Evolutionary conservation across 1,140 invertebrate genomes (phyloP), one percentile per base, ranked within the genome.

Genomic region (Gonatopus flavifemur): DNA sequence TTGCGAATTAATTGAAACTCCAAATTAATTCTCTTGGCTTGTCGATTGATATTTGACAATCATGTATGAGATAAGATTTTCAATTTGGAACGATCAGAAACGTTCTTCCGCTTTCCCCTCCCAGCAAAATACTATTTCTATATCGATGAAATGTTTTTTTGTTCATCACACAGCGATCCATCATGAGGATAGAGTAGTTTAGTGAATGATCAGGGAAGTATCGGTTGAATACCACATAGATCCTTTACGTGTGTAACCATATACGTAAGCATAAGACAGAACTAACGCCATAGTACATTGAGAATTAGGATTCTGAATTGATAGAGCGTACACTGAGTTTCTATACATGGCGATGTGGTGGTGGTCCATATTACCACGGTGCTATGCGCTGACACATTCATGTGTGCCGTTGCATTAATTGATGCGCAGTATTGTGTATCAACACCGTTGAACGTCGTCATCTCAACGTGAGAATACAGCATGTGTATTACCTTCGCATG

Each of bases 361-460:
- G 59, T 52, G 20, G 57, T 57, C 59, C 52, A 49, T 64, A 71
- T 72, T 70, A 74, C 55, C 49, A 51, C 57, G 49, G 40, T 52
- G 64, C 67, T 74, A 74, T 73, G 70, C 68, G 65, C 60, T 55
- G 57, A 56, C 72, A 70, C 67, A 72, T 72, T 70, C 69, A 67
- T 66, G 65, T 69, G 67, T 70, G 69, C 61, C 60, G 65, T 56
- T 68, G 69, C 65, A 75, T 73, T 75, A 73, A 74, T 75, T 73
- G 68, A 71, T 69, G 68, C 65, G 63, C 57, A 59, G 48, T 48
- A 18, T 47, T 66, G 55, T 65, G 59, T 64, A 72, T 75, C 65
- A 74, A 69, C 66, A 68, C 55, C 52, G n/a, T n/a, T n/a, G n/a
- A 57, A 49, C 37, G 54, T 35, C 58, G 55, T 46, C 62, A 57